A percentile compares a stretch with the other conserved stretches of the same genome.
Evolutionary conservation across 2,888 invertebrate genomes (phyloP).

Genomic region (Nemurella pictetii): DNA sequence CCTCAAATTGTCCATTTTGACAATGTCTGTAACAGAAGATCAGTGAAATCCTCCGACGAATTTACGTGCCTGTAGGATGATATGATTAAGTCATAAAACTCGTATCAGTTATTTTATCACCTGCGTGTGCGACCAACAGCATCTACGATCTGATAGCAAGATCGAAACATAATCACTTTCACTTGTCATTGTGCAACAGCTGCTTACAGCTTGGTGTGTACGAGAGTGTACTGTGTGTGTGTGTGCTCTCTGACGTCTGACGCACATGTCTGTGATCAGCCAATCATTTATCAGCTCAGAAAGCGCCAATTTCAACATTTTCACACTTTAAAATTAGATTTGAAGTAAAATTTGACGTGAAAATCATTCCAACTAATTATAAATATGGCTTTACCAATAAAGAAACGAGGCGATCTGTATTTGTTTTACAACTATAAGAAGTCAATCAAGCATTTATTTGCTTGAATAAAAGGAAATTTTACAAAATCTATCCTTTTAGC

Average conservation of each 20-base stretch:
- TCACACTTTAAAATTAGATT: too few relatives aligned
- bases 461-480: too few relatives aligned
- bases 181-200: constrained; percentile 29
- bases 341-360: too few relatives aligned
- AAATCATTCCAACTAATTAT: too few relatives aligned
- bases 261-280: not conserved
- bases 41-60: not conserved
- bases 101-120: constrained; percentile 22
- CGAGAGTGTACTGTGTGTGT: not conserved
- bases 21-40: not conserved
- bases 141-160: constrained; percentile 2
- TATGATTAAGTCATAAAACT: not conserved
- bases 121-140: constrained; percentile 11
- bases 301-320: not conserved
- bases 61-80: not conserved
- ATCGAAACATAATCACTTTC: constrained; percentile 12
- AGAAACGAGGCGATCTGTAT: too few relatives aligned
- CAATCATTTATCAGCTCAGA: not conserved
- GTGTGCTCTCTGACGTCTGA: not conserved
- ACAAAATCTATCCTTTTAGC: too few relatives aligned
- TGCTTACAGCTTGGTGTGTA: not conserved
- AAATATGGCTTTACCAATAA: too few relatives aligned
- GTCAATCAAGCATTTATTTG: too few relatives aligned
- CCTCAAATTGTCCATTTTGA: constrained; percentile 30
- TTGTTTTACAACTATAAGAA: too few relatives aligned